These are phyloP conservation scores for Hipparchia semele DNA, from an alignment of 2,888 invertebrate species.

Conservation along the genomic window DNA sequence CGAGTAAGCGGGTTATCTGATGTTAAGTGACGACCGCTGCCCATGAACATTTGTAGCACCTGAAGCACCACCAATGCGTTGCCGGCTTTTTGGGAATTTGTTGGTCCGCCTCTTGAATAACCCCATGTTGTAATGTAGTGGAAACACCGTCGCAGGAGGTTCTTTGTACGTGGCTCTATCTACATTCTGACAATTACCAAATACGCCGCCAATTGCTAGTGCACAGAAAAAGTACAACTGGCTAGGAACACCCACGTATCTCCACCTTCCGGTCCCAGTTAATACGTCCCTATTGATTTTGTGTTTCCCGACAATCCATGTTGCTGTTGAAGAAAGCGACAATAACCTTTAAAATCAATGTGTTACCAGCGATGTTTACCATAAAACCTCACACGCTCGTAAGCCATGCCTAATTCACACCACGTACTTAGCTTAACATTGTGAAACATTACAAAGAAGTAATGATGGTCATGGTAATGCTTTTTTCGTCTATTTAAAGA, in stretches of 20 bases:
- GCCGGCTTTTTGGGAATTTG: no score
- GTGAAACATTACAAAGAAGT: conserved; percentile 77
- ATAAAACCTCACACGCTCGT: conserved; percentile 48
- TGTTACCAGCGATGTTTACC: conserved; percentile 47
- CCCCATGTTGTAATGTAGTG: no score
- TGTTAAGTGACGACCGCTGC: no score
- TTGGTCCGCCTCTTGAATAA: no score
- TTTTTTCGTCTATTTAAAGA: conserved; percentile 75
- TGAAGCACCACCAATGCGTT: no score
- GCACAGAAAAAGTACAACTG: conserved; percentile 61
- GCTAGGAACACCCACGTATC: conserved; percentile 78
- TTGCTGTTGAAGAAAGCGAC: conserved; percentile 53
- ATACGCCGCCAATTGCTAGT: conserved; percentile 64
- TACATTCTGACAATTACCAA: conserved; percentile 61
- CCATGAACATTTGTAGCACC: no score
- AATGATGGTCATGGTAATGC: conserved; percentile 77
- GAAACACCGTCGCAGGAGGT: no score
- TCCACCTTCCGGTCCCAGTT: conserved; percentile 71
- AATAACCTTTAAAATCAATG: conserved; percentile 55
- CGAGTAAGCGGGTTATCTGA: no score
- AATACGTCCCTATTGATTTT: conserved; percentile 77
- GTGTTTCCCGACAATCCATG: conserved; percentile 57
- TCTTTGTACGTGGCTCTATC: conserved; percentile 42
- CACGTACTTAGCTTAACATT: conserved; percentile 76
- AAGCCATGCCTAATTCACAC: conserved; percentile 75